Conservation (phyloP, 1,140 invertebrate genomes). For the Cyrtorhinus lividipennis region DNA sequence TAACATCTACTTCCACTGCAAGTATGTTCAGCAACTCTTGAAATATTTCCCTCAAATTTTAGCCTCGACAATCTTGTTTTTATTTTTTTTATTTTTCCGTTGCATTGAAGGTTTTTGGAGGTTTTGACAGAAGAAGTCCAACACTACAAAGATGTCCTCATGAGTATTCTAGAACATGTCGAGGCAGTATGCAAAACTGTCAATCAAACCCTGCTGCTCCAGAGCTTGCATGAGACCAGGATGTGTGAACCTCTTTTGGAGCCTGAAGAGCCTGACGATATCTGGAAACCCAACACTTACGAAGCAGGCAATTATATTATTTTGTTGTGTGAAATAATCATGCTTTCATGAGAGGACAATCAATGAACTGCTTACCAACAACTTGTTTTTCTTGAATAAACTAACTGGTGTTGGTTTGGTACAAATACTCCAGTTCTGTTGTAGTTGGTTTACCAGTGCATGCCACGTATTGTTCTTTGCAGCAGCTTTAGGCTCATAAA, state of each 20-base stretch:
- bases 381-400: too few species aligned
- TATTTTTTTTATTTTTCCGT: conserved; percentile 12
- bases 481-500: too few species aligned
- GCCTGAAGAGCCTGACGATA: conserved; percentile 43
- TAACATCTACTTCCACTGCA: conserved; percentile 55
- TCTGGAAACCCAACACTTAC: conserved; percentile 18
- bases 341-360: too few species aligned
- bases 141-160: conserved; percentile 38
- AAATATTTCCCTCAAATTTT: neutral
- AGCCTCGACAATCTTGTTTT: neutral
- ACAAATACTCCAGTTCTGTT: neutral
- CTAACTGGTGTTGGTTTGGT: too few species aligned
- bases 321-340: too few species aligned
- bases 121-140: conserved; percentile 36
- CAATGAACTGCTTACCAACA: too few species aligned
- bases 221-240: conserved; percentile 53
- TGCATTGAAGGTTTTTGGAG: conserved; percentile 33
- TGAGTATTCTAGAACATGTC: conserved; percentile 39
- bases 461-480: too few species aligned
- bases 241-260: conserved; percentile 55
- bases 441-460: neutral
- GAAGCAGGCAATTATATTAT: neutral
- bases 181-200: conserved; percentile 47
- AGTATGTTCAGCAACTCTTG: conserved; percentile 28
- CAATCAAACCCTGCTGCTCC: conserved; percentile 55